Conservation (phyloP, 1,140 invertebrate genomes). For the Aradophagus sp. region DNA sequence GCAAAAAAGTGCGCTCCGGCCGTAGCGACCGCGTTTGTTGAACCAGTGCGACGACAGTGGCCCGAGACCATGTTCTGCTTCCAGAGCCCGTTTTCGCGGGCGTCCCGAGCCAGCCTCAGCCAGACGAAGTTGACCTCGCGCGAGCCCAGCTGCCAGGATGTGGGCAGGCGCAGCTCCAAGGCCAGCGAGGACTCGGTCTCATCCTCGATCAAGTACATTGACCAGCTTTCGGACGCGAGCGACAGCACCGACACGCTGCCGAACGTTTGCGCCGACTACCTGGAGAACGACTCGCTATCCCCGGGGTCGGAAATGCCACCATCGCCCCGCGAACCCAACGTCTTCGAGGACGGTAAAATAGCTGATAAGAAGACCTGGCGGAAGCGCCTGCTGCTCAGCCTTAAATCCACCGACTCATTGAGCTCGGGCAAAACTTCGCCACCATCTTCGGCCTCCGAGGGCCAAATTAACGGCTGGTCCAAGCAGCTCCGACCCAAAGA, state of each 20-base stretch:
- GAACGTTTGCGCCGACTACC: constrained; percentile 67
- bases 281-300: constrained; percentile 66
- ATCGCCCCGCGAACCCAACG: constrained; percentile 45
- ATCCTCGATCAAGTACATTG: constrained; percentile 70
- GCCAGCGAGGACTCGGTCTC: constrained; percentile 68
- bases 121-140: constrained; percentile 51
- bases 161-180: constrained; percentile 65
- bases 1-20: constrained; percentile 57
- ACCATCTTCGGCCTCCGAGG: constrained; percentile 61
- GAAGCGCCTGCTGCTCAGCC: constrained; percentile 62
- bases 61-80: constrained; percentile 71
- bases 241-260: constrained; percentile 71
- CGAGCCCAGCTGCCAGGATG: constrained; percentile 36
- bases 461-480: constrained; percentile 34
- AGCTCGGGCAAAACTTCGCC: constrained; percentile 60
- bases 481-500: too few relatives aligned
- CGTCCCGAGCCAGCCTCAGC: constrained; percentile 57
- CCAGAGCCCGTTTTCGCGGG: constrained; percentile 71
- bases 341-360: constrained; percentile 29
- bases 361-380: constrained; percentile 60
- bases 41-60: not conserved
- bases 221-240: constrained; percentile 65
- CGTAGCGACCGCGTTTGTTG: too few relatives aligned
- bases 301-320: constrained; percentile 63
- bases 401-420: constrained; percentile 63